Evolutionary conservation across 1,140 invertebrate species (phyloP), one percentile per base, ranked within the genome.

Genomic region (Brachionus manjavacas): DNA sequence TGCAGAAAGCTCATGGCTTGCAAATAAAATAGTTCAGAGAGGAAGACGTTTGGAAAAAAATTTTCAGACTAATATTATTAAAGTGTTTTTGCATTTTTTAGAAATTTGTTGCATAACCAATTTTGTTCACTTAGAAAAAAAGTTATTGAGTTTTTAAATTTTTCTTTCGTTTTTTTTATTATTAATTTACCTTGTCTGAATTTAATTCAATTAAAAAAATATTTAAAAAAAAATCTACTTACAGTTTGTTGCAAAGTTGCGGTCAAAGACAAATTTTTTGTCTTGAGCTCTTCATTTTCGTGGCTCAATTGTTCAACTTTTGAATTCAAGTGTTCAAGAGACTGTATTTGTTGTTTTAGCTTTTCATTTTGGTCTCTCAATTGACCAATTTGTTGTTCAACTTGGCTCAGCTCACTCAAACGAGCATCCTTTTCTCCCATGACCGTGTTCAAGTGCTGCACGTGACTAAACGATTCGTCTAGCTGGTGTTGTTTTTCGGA

Each of bases 361-460:
- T 12, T 2, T 64, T 80, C 43, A 11, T 64, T 60, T 64, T 80
- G 43, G 20, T 31, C 9, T 4, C 25, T 25, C 16, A 81, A 23
- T 2, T 80, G 23, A 23, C 49, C 25, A 80, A 55, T 55, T 35
- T 80, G 78, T 41, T 80, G 25, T 80, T 80, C 41, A 4, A 68
- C 25, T 14, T 68, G 28, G 3, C 43, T 41, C 8, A 72, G 16
- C 9, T 72, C 31, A 12, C n/a, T 41, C 39, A 41, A 72, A 23
- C 68, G 68, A 0, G 12, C 12, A 9, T 72, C 68, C n/a, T 72
- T 72, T 4, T 41, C 68, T 16, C 2, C 35, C 11, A 72, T 43
- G 0, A 16, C 31, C n/a, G n/a, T 41, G 16, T 72, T 41, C 39
- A 41, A 41, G 4, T 66, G 60, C 25, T 66, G 60, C 25, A 66